Percentiles rank a stretch among this genome's conserved stretches.
These are phyloP conservation scores for Tetramorium alpestre DNA, from an alignment of 1,140 invertebrate species.

Conservation along the genomic window DNA sequence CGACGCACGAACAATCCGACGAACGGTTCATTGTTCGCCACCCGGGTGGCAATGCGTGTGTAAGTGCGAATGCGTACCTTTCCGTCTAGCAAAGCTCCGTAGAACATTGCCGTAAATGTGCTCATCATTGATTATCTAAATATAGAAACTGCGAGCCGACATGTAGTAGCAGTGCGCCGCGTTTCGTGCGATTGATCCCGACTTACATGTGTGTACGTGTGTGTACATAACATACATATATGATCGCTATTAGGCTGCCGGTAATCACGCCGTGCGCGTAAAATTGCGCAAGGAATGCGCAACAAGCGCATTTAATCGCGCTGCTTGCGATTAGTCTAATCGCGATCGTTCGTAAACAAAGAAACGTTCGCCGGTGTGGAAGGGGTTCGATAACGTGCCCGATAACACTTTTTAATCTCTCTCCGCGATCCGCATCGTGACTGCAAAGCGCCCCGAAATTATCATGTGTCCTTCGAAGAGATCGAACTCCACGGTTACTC, in stretches of 20 bases:
- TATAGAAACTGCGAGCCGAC: constrained; percentile 69
- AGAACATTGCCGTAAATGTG: constrained; percentile 71
- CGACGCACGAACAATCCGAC: constrained; percentile 6
- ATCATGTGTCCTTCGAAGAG: constrained; percentile 6
- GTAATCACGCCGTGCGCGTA: neutral
- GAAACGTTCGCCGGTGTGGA: neutral
- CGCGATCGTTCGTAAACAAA: neutral
- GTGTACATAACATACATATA: neutral
- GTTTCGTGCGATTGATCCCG: constrained; percentile 62
- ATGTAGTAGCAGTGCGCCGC: constrained; percentile 45
- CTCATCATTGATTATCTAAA: constrained; percentile 75
- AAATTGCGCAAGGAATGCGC: neutral
- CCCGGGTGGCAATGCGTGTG: neutral
- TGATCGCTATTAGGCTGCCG: constrained; percentile 38
- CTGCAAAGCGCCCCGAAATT: neutral
- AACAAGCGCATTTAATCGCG: neutral
- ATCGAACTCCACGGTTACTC: neutral
- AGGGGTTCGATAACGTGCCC: neutral
- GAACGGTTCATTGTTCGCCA: constrained; percentile 50
- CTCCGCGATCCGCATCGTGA: neutral
- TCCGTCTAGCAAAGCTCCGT: constrained; percentile 37
- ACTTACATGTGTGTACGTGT: neutral
- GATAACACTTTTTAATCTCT: constrained; percentile 2
- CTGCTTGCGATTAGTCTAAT: neutral
- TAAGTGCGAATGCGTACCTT: constrained; percentile 2